Evolutionary conservation across 1,140 invertebrate genomes (phyloP), one percentile per base, ranked within the genome.

Genomic region (Oedothorax gibbosus): DNA sequence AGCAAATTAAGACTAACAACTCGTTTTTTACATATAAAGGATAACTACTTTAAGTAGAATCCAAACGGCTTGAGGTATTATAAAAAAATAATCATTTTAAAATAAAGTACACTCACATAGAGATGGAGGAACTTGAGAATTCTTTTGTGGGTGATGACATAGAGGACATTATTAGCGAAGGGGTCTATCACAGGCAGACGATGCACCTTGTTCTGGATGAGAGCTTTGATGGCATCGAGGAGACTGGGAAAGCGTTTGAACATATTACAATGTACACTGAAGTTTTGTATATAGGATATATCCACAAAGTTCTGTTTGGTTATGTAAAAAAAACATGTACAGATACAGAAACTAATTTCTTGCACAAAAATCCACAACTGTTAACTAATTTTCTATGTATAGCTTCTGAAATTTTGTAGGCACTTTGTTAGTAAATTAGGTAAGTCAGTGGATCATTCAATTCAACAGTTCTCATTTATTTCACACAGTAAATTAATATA

Each of bases 101-200:
- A 14, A 87, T 15, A 54, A 50, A 57, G 18, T 85, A 8, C 89
- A 95, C 97, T 97, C 92, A 99, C 97, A 93, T 99, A 99, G 90
- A 99, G 93, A 91, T 98, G 99, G 72, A 99, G 93, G 91, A 99
- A 99, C 90, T 97, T 94, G 81, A 99, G 93, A 91, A 99, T 99
- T 89, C 98, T 93, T 91, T 99, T 99, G 91, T 99, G 98, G 71
- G 98, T 99, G 86, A 99, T 93, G 90, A 99, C 99, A 90, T 99
- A 99, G 77, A 99, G 93, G 87, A 99, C 98, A 91, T 99, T 99
- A 89, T 97, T 97, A 18, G 97, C 98, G 66, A 94, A 92, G 15
- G 94, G 94, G 91, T 99, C 98, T 89, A 99, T 97, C 85, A 99
- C 97, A 88, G 98, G 98, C 88, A 99, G 92, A 89, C 98, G 93